Conservation (phyloP, 2,797 vertebrate genomes). For the Sebastolobus alascanus region DNA sequence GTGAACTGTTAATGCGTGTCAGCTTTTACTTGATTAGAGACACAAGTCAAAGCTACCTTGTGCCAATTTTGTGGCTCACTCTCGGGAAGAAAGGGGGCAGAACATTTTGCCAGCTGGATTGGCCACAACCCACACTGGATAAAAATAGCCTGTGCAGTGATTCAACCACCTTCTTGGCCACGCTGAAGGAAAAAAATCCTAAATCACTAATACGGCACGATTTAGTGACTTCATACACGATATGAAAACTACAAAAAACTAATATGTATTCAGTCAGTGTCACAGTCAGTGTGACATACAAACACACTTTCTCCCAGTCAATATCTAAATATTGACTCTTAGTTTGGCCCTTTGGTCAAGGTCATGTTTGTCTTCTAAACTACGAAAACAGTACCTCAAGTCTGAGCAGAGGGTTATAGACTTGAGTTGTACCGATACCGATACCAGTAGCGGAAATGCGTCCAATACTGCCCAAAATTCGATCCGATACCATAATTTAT, state of each 20-base stretch:
- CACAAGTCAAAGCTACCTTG: slow-evolving; percentile 20
- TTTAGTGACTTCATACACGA: slow-evolving; percentile 7
- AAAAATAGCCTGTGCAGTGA: slow-evolving; percentile 44
- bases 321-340: background rate
- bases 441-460: background rate
- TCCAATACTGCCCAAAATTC: too few species aligned
- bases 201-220: slow-evolving; percentile 20
- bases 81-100: slow-evolving; percentile 16
- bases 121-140: slow-evolving; percentile 38
- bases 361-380: background rate
- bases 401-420: slow-evolving; percentile 1
- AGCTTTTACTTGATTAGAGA: slow-evolving; percentile 42
- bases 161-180: slow-evolving; percentile 49
- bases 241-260: background rate
- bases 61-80: slow-evolving; percentile 56
- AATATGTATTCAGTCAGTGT: background rate
- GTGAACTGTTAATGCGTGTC: slow-evolving; percentile 6
- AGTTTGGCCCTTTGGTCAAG: background rate
- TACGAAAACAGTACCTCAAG: background rate
- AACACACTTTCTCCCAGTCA: background rate
- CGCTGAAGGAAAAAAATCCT: slow-evolving; percentile 31
- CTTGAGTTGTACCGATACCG: too few species aligned
- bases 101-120: slow-evolving; percentile 48
- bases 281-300: background rate
- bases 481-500: too few species aligned